These are phyloP conservation scores for Pandemis heparana DNA, from an alignment of 2,888 invertebrate species.

Conservation along the genomic window DNA sequence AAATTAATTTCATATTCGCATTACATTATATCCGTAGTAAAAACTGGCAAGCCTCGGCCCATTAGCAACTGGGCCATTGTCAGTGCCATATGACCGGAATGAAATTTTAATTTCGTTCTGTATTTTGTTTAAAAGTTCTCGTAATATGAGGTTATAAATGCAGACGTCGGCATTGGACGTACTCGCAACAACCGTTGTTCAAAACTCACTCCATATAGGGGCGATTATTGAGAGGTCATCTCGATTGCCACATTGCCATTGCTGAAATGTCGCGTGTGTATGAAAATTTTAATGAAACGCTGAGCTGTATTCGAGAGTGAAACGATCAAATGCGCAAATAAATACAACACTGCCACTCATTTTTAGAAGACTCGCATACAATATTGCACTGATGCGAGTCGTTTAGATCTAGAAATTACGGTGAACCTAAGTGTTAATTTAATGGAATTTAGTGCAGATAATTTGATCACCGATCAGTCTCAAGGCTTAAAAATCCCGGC, in stretches of 20 bases:
- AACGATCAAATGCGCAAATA: not conserved
- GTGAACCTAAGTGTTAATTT: not conserved
- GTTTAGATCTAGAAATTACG: not conserved
- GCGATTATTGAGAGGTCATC: conserved; percentile 39
- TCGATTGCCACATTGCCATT: conserved; percentile 17
- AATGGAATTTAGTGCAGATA: too few species aligned
- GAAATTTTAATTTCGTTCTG: conserved; percentile 45
- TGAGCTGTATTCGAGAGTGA: not conserved
- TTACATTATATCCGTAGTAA: conserved; percentile 24
- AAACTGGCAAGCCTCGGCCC: conserved; percentile 18
- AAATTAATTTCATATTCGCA: conserved; percentile 29
- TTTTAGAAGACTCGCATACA: not conserved
- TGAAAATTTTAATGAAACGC: conserved; percentile 7
- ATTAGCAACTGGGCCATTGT: conserved; percentile 48
- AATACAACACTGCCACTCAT: not conserved
- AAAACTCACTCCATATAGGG: conserved; percentile 19
- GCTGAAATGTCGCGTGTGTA: conserved; percentile 22
- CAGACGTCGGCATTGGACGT: conserved; percentile 22
- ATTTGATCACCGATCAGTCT: not conserved
- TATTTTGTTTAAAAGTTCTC: conserved; percentile 39
- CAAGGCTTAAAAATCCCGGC: not conserved
- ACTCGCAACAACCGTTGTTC: conserved; percentile 10
- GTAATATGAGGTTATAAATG: conserved; percentile 10
- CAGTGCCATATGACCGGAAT: conserved; percentile 42
- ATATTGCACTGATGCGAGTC: not conserved